Evolutionary conservation across 2,113 vertebrate species (phyloP), one percentile per base, ranked within the genome.

Genomic region (Suncus etruscus): DNA sequence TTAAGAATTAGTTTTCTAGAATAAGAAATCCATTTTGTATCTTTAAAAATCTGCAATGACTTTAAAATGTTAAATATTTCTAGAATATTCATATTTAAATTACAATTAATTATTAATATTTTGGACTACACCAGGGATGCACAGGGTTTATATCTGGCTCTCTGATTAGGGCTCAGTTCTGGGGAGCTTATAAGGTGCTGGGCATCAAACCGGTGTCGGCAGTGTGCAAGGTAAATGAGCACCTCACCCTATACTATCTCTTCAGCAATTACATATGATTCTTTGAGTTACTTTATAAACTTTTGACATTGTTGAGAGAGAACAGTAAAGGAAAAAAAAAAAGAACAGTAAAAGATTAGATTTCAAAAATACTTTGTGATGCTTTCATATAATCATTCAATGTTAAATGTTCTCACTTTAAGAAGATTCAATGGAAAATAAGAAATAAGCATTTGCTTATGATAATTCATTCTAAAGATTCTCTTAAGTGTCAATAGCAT

Each of bases 341-440:
- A n/a, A 69, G 66, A 92, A 75, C 45, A 85, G 20, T 81, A 87
- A 76, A 29, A 86, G 68, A 75, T 86, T 11, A 39, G 48, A 20
- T 72, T 80, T 91, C 8, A 85, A 24, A 39, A 86, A 51, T 80
- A 25, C 87, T 80, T 96, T 84, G 9, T 51, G 16, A 72, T 68
- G 11, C 4, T 89, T 92, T 68, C 47, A 15, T 89, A 31, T 31
- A 91, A 72, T 15, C 5, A 39, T 87, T 27, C 32, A 63, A 80
- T 77, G 22, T 87, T 85, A 69, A 73, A 45, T 87, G 32, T 47
- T 94, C 45, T 83, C 11, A 72, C 77, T 95, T 84, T 84, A 81
- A 79, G 78, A 85, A 88, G 82, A 50, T 10, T 9, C 32, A 78
- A 3, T 82, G 29, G 27, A 84, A 87, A 93, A 86, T 68, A 69